Percentiles rank a stretch among this genome's conserved stretches.
phyloP scores from a whole-genome alignment of 2,113 vertebrate species.

The Pygoscelis antarcticus region DNA sequence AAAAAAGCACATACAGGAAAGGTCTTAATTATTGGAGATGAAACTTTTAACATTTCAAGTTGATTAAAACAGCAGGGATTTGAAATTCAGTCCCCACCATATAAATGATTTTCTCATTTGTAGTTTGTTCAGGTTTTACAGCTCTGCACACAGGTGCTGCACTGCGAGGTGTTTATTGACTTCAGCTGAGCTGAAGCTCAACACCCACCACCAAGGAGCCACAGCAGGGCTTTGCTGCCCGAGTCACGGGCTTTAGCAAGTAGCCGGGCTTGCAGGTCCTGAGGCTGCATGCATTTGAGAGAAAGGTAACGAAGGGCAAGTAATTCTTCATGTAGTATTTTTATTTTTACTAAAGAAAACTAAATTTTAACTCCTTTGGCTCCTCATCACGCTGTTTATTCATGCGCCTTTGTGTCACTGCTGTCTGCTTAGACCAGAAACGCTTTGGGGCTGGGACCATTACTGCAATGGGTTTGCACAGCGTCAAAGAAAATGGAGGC shows the following conservation, averaged over 20 bases:
- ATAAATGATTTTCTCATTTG: not conserved
- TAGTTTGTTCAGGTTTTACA: not conserved
- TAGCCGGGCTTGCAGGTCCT: not conserved
- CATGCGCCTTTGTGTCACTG: not conserved
- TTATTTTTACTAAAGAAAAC: not conserved
- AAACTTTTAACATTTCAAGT: not conserved
- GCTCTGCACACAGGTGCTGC: not conserved
- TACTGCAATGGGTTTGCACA: too few species aligned
- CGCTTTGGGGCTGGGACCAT: not conserved
- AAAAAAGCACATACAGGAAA: not conserved
- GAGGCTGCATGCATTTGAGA: too few species aligned
- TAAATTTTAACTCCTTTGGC: not conserved
- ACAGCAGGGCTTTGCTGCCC: not conserved
- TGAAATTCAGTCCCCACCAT: not conserved
- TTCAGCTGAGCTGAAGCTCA: not conserved
- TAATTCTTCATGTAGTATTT: not conserved
- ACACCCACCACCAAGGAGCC: not conserved
- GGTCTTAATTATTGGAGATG: not conserved
- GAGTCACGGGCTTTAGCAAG: not conserved
- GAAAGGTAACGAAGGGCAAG: not conserved
- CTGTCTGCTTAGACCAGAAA: not conserved
- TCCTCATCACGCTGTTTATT: not conserved
- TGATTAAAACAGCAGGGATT: slow-evolving; percentile 20
- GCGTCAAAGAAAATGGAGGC: not conserved
- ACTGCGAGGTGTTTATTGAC: not conserved